Percentiles rank a stretch among this genome's conserved stretches.
Evolutionary conservation across 2,888 invertebrate genomes (phyloP).

Genomic region (Orgyia antiqua): DNA sequence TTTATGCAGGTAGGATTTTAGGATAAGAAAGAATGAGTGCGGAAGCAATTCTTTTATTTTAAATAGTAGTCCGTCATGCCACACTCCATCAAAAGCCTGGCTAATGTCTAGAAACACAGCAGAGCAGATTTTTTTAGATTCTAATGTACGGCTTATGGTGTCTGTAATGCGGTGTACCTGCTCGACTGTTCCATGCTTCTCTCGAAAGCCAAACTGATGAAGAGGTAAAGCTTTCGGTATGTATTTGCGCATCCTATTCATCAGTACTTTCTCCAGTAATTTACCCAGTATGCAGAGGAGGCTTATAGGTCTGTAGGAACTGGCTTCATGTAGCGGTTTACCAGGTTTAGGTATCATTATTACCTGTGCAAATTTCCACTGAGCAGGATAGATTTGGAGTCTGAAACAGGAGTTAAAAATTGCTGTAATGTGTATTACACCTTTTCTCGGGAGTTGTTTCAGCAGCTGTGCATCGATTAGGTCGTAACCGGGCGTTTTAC

Average conservation of each 20-base stretch:
- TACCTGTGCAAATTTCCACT: constrained; percentile 4
- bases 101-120: constrained; percentile 2
- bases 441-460: too few relatives aligned
- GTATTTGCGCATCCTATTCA: not conserved
- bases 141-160: constrained; percentile 1
- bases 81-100: constrained; percentile 1
- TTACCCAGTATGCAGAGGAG: not conserved
- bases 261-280: not conserved
- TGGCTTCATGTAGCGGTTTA: constrained; percentile 1
- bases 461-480: too few relatives aligned
- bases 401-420: constrained; percentile 2
- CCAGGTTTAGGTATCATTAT: constrained; percentile 5
- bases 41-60: not conserved
- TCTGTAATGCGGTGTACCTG: too few relatives aligned
- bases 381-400: not conserved
- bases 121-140: constrained; percentile 1
- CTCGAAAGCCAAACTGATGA: not conserved
- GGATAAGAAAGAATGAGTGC: not conserved
- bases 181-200: not conserved
- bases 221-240: not conserved
- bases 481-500: too few relatives aligned
- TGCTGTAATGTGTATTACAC: not conserved
- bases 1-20: too few relatives aligned
- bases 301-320: too few relatives aligned
- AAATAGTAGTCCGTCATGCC: not conserved